Conservation (phyloP, 2,113 vertebrate genomes). For the Embiotoca jacksoni region DNA sequence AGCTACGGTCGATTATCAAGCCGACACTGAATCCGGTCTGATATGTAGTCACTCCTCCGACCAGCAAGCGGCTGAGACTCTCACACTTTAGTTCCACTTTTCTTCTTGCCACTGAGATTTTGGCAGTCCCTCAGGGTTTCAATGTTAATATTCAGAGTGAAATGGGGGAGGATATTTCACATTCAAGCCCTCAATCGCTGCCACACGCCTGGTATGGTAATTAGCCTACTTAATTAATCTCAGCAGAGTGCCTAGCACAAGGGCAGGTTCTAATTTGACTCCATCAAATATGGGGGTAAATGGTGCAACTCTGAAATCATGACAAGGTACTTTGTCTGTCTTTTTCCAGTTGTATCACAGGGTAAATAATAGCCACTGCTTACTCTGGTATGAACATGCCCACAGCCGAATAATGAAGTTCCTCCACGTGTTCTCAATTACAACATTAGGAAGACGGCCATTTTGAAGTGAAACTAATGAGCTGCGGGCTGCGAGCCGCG, state of each 20-base stretch:
- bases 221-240: conserved; percentile 83
- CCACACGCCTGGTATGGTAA: conserved; percentile 80
- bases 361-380: conserved; percentile 30
- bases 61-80: conserved; percentile 49
- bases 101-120: conserved; percentile 71
- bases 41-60: conserved; percentile 43
- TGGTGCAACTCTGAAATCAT: conserved; percentile 46
- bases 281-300: conserved; percentile 69
- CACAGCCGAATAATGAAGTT: conserved; percentile 57
- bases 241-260: conserved; percentile 76
- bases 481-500: conserved; percentile 53
- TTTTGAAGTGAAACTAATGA: conserved; percentile 77
- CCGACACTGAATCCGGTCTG: conserved; percentile 24
- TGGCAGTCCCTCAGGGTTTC: conserved; percentile 73
- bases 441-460: conserved; percentile 71
- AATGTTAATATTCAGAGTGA: conserved; percentile 83
- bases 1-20: conserved; percentile 29
- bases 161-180: conserved; percentile 80
- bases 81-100: conserved; percentile 72
- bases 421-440: conserved; percentile 76
- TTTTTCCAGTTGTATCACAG: conserved; percentile 40
- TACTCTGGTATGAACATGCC: conserved; percentile 31
- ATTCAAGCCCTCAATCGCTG: conserved; percentile 77
- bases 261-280: conserved; percentile 78
- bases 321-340: conserved; percentile 33